A percentile compares a stretch with the other conserved stretches of the same genome.
Conservation (phyloP, 2,797 vertebrate genomes). For the Staurois parvus region DNA sequence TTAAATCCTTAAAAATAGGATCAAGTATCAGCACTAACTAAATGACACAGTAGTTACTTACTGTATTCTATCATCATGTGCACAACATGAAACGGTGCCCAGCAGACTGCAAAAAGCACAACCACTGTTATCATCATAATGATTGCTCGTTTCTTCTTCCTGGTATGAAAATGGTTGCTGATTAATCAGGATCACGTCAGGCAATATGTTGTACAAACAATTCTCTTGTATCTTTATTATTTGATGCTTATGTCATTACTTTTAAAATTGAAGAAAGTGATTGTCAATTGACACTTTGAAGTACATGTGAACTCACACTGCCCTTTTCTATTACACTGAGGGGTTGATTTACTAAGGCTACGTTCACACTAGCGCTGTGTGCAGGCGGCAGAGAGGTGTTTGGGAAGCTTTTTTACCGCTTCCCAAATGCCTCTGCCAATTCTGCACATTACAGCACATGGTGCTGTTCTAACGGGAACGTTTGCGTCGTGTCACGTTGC, state of each 20-base stretch:
- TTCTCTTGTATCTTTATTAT: background rate
- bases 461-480: no score
- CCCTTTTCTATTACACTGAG: no score
- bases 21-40: background rate
- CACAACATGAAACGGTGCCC: conserved; percentile 79
- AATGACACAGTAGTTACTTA: conserved; percentile 66
- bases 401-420: no score
- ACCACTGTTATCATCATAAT: conserved; percentile 81
- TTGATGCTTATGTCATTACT: background rate
- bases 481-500: no score
- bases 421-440: no score
- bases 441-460: no score
- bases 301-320: no score
- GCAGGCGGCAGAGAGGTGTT: no score
- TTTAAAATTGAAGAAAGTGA: no score
- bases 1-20: background rate
- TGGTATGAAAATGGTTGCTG: conserved; percentile 64
- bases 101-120: conserved; percentile 78
- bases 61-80: conserved; percentile 81
- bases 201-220: background rate
- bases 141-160: conserved; percentile 81
- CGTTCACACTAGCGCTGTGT: no score
- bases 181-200: background rate
- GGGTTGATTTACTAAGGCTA: no score
- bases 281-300: no score